Evolutionary conservation across 2,113 vertebrate species (phyloP), one percentile per base, ranked within the genome.

Genomic region (Tricholaema leucomelas): DNA sequence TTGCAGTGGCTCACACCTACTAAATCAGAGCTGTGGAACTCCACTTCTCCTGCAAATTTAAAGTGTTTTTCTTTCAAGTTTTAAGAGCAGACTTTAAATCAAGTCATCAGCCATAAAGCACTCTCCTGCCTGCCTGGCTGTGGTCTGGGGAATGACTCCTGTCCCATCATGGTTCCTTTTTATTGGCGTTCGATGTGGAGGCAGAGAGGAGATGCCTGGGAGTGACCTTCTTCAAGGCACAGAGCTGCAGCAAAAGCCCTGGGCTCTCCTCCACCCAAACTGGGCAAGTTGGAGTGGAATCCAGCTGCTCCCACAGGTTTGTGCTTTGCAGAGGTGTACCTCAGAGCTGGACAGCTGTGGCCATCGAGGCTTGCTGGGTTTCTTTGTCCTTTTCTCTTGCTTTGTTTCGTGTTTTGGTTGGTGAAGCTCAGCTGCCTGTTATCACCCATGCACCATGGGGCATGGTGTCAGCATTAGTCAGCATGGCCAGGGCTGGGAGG

Each of bases 11-110:
- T 97, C 94, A 23, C 65, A 94, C 91, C 80, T 76, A 85, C 92
- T 97, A 97, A 98, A 98, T 98, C 97, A 97, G 90, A 65, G 59
- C 92, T 87, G 92, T 88, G 93, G 93, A 94, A 73, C 92, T 92
- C 38, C 93, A 95, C 93, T 73, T 97, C 96, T 90, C 91, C 96
- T 95, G 94, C 77, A 92, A 92, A 96, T 97, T 96, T 97, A 96
- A 96, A 91, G 91, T 97, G 95, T 70, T 96, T 91, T 95, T 97
- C 96, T 96, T 95, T 83, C 94, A 94, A 94, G 75, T 92, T 97
- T 96, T 89, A 96, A 95, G 91, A 90, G 83, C 94, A 73, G 81
- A 74, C 95, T 95, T 95, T 97, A 97, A 97, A 97, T 97, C 96
- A 97, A 96, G 91, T 81, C 95, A 88, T 71, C 79, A 91, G 81